Base-by-base conservation (phyloP, 92 coral and sea anemone species). In the Hydrozoanthus gracilis region DNA sequence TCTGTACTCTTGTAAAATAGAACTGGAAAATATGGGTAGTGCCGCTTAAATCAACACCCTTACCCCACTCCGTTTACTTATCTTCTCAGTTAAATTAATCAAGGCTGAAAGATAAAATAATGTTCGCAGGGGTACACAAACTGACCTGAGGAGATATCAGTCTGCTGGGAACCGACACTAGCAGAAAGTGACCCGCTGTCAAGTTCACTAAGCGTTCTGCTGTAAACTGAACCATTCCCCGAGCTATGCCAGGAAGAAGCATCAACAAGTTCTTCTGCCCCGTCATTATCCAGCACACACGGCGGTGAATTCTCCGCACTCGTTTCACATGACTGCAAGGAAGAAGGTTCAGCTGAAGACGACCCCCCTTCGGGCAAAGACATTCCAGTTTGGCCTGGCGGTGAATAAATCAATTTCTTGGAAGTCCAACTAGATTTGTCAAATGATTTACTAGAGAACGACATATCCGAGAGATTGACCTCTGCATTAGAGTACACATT, bases 181-280 rank as follows among this genome's bases (percentile, higher is more conserved):
- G 79, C 90, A 8, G 75, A 90, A 61, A 80, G 73, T 55, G 90
- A 87, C 50, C 83, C 83, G 45, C 69, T 62, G 58, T 92, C 98
- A 46, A 82, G 56, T n/a, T 92, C 94, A 47, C 92, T 90, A 71
- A 80, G 71, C 8, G 93, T 87, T 60, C 89, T 88, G 3, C 64
- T 54, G 27, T 86, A 58, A 8, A 84, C 86, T 5, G 90, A 83
- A n/a, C 89, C 76, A 9, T 89, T 47, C 84, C 91, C 80, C 4
- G 90, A 86, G 45, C 89, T 67, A 11, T 92, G 54, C 95, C 98
- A 94, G 11, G 94, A 92, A 8, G 94, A 89, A 5, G 94, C 68
- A 50, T 94, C 98, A n/a, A 71, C 49, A 56, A 94, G 94, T 44
- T 94, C 98, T 78, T 94, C 94, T 0, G 92, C 98, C 3, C 98